Evolutionary conservation across 2,888 invertebrate genomes (phyloP).

Genomic region (Dexiosoma caninum): DNA sequence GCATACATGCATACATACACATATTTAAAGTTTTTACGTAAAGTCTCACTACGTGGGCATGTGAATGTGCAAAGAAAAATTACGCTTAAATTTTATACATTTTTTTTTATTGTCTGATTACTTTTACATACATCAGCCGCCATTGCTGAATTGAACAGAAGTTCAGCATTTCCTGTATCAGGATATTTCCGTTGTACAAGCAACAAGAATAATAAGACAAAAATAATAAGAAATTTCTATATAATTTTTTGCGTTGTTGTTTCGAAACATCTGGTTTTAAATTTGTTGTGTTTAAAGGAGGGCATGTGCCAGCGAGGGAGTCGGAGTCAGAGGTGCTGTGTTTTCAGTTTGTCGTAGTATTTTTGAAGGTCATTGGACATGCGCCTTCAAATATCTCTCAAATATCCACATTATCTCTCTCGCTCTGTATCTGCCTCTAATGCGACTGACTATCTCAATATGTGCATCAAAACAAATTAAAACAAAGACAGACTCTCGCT

Average conservation of each 20-base stretch:
- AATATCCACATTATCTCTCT: neutral
- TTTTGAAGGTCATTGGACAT: slow-evolving; percentile 73
- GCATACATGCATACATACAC: neutral
- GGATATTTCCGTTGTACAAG: slow-evolving; percentile 39
- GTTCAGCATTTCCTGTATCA: slow-evolving; percentile 58
- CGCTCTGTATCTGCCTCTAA: neutral
- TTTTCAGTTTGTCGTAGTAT: neutral
- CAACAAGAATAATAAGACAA: no score
- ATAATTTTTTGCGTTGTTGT: neutral
- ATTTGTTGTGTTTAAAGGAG: no score
- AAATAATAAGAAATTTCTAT: neutral
- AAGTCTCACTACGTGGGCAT: neutral
- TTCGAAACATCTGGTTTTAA: slow-evolving; percentile 27
- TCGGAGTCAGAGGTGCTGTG: neutral
- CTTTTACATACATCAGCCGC: slow-evolving; percentile 52
- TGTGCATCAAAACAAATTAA: neutral
- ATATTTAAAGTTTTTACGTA: neutral
- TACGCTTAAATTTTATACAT: neutral
- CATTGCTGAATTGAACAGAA: slow-evolving; percentile 59
- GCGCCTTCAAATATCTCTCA: slow-evolving; percentile 64
- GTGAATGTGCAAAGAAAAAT: neutral
- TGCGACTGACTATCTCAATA: neutral
- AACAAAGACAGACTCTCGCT: neutral
- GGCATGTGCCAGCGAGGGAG: neutral
- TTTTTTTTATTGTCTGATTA: neutral